Base-by-base conservation (phyloP, 2,888 invertebrate genomes). In the Euphydryas editha region DNA sequence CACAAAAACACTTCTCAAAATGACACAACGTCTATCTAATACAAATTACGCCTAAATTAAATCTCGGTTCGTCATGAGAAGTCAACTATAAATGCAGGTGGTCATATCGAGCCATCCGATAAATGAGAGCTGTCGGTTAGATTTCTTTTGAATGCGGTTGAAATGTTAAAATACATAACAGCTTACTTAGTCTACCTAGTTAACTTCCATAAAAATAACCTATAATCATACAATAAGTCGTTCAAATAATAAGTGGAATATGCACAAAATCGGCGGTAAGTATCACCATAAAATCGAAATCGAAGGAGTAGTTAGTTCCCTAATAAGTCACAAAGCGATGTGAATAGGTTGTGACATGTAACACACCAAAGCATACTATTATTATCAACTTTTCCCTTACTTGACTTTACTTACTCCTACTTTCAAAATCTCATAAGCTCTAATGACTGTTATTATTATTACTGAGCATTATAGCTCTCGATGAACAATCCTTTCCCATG, bases 121-220 rank as follows among this genome's bases (percentile, higher is more conserved):
- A 76, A 80, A 83, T 82, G 78, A 78, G 76, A 76, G 80, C 79
- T 84, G 84, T 84, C 84, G 77, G 76, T 78, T 76, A 77, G 81
- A 84, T 85, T 80, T 80, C 81, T 81, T 82, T 81, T 76, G 75
- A 58, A 67, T 60, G 63, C 63, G 61, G 51, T 65, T 62, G 54
- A 47, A 83, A 84, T 87, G 88, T 87, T 82, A 88, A n/a, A 89
- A 88, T 88, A 92, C 88, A 90, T 90, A 92, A 92, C 92, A 90
- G 87, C 91, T 92, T 92, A 92, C 83, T 83, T n/a, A n/a, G n/a
- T n/a, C 91, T 92, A 92, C 86, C 88, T 91, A 91, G 83, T 88
- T 90, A 91, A 91, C 88, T 89, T 90, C 83, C 83, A 86, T 89
- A 89, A 88, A 88, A 91, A 90, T 90, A 90, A 92, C 86, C 90